A percentile compares a stretch with the other conserved stretches of the same genome.
phyloP scores from a whole-genome alignment of 2,797 vertebrate genomes.

The Bryconaethiops microstoma region DNA sequence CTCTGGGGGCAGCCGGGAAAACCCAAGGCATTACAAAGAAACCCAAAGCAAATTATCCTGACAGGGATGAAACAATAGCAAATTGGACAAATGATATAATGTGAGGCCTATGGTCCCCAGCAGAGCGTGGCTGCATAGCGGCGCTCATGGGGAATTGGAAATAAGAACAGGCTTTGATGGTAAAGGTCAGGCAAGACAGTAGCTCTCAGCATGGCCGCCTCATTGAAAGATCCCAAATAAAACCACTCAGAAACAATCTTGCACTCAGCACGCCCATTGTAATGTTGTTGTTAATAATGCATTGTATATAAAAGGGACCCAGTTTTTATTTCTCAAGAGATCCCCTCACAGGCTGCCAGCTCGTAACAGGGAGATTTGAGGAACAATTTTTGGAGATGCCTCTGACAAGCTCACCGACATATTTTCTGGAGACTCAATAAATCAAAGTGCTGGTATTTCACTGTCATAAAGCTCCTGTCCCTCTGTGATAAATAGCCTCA shows the following conservation, averaged over 20 bases:
- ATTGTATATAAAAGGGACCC: constrained; percentile 62
- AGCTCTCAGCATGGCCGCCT: constrained; percentile 57
- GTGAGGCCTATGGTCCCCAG: constrained; percentile 81
- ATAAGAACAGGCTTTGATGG: constrained; percentile 80
- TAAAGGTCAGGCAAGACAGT: constrained; percentile 78
- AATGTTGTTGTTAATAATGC: constrained; percentile 72
- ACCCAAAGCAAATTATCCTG: constrained; percentile 87
- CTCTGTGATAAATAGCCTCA: constrained; percentile 78
- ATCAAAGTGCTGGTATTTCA: constrained; percentile 81
- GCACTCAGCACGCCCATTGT: constrained; percentile 73
- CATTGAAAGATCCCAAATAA: constrained; percentile 58
- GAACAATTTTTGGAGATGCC: constrained; percentile 63
- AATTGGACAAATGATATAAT: constrained; percentile 88
- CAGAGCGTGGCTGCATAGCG: constrained; percentile 73
- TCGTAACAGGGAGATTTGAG: constrained; percentile 68
- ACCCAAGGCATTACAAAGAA: constrained; percentile 80
- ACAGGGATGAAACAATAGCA: constrained; percentile 86
- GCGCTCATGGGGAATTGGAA: constrained; percentile 78
- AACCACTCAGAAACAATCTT: constrained; percentile 63
- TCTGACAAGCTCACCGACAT: constrained; percentile 59
- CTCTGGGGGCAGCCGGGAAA: constrained; percentile 72
- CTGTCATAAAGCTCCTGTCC: constrained; percentile 77
- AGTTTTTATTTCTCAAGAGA: constrained; percentile 66
- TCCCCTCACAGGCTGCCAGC: constrained; percentile 61
- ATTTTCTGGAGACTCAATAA: constrained; percentile 75